These are phyloP conservation scores for Oryzias javanicus DNA, from an alignment of 2,113 vertebrate genomes.

Conservation along the genomic window DNA sequence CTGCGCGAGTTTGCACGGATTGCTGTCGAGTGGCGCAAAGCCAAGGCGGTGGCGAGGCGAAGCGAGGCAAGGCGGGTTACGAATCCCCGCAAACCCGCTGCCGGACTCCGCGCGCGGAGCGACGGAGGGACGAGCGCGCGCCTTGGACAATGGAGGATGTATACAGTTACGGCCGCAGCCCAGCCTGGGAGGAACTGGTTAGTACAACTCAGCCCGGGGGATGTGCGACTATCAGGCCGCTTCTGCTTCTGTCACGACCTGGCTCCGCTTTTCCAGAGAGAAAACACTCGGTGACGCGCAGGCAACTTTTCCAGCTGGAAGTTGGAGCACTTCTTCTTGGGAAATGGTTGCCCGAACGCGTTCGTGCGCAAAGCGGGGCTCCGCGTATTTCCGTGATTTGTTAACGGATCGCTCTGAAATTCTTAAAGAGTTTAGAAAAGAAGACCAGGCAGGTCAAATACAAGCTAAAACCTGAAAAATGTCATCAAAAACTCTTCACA, in stretches of 20 bases:
- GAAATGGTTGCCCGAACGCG: background rate
- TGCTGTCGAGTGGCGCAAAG: slow-evolving; percentile 29
- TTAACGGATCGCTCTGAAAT: background rate
- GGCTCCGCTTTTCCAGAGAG: background rate
- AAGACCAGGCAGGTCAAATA: too few species aligned
- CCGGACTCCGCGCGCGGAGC: slow-evolving; percentile 16
- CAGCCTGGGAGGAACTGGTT: slow-evolving; percentile 86
- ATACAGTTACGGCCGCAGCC: slow-evolving; percentile 81
- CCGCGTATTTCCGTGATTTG: slow-evolving; percentile 3
- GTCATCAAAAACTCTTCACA: too few species aligned
- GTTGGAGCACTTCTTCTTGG: background rate
- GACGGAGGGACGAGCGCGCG: slow-evolving; percentile 19
- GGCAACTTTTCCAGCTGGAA: background rate
- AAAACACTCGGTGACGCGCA: too few species aligned
- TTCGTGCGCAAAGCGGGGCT: background rate
- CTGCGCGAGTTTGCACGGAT: slow-evolving; percentile 12
- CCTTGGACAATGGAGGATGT: slow-evolving; percentile 83
- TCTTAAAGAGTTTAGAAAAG: background rate
- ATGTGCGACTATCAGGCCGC: background rate
- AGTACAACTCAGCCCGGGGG: slow-evolving; percentile 41
- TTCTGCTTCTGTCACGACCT: background rate
- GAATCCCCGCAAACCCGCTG: slow-evolving; percentile 39
- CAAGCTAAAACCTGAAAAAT: too few species aligned
- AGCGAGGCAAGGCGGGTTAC: slow-evolving; percentile 28
- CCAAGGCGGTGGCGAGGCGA: too few species aligned